These are phyloP conservation scores for Glaucidium brasilianum DNA, from an alignment of 2,113 vertebrate genomes.

Conservation along the genomic window DNA sequence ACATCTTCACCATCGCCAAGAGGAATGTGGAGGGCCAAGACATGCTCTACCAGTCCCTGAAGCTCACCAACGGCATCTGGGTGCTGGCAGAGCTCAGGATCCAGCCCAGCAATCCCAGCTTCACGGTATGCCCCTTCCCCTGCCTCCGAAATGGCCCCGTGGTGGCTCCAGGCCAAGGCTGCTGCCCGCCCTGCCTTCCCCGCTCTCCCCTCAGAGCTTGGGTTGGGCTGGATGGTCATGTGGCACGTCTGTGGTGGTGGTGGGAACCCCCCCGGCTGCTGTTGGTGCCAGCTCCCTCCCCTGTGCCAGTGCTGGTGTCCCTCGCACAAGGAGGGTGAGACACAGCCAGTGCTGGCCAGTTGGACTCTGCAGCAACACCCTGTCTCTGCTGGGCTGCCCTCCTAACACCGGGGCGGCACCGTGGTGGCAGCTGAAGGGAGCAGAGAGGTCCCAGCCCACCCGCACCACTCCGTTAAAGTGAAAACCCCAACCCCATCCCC, in stretches of 20 bases:
- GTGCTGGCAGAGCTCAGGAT: slow-evolving; percentile 90
- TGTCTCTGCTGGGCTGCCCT: neutral
- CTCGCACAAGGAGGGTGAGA: accelerated
- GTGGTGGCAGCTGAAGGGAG: neutral
- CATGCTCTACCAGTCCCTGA: slow-evolving; percentile 98
- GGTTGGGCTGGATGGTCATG: neutral
- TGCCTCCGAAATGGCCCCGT: accelerated
- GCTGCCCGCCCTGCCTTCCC: neutral
- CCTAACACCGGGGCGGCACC: neutral
- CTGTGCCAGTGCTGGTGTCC: accelerated
- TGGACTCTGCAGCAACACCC: accelerated
- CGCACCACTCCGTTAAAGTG: accelerated
- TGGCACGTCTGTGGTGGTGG: neutral
- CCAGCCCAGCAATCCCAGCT: slow-evolving; percentile 84
- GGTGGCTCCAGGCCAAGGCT: accelerated
- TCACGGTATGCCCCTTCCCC: slow-evolving; percentile 75
- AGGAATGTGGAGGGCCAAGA: slow-evolving; percentile 94
- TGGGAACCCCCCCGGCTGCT: neutral
- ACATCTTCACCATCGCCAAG: slow-evolving; percentile 95
- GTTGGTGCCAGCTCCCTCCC: neutral
- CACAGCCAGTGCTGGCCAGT: accelerated
- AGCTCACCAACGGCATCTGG: slow-evolving; percentile 95
- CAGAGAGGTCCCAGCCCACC: neutral
- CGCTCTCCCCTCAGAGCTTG: neutral
- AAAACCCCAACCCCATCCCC: neutral